These are phyloP conservation scores for Pocota personata DNA, from an alignment of 2,888 invertebrate species.

Conservation along the genomic window DNA sequence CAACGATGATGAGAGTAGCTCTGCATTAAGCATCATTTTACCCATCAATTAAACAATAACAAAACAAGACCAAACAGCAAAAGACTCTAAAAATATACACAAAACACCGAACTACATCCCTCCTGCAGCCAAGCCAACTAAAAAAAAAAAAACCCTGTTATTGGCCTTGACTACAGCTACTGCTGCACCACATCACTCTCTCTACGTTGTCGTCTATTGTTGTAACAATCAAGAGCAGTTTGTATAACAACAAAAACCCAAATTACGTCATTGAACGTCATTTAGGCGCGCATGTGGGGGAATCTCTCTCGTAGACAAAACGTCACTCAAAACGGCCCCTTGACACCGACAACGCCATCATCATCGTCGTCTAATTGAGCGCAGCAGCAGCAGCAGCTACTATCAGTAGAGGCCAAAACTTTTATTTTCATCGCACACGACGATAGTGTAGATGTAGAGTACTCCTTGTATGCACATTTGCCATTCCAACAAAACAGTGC, in stretches of 20 bases:
- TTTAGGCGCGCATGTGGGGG: slow-evolving; percentile 15
- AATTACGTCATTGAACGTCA: slow-evolving; percentile 40
- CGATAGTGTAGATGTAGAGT: no score
- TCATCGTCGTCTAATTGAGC: slow-evolving; percentile 10
- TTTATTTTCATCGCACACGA: slow-evolving; percentile 61
- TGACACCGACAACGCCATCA: neutral
- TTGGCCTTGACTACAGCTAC: slow-evolving; percentile 14
- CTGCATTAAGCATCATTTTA: slow-evolving; percentile 12
- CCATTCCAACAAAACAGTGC: slow-evolving; percentile 23
- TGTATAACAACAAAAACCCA: neutral
- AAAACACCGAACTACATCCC: neutral
- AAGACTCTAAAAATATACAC: slow-evolving; percentile 34
- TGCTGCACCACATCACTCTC: neutral
- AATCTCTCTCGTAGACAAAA: slow-evolving; percentile 50
- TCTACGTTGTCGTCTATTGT: neutral
- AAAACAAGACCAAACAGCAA: neutral
- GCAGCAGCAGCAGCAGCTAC: slow-evolving; percentile 3
- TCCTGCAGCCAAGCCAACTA: neutral
- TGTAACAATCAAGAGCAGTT: slow-evolving; percentile 30
- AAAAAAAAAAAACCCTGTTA: neutral
- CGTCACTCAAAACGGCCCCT: slow-evolving; percentile 41
- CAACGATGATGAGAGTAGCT: neutral
- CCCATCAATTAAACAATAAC: slow-evolving; percentile 34
- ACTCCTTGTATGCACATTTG: slow-evolving; percentile 41
- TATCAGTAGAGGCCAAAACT: slow-evolving; percentile 60